Conservation (phyloP, 2,888 invertebrate species). For the Microctonus aethiopoides region DNA sequence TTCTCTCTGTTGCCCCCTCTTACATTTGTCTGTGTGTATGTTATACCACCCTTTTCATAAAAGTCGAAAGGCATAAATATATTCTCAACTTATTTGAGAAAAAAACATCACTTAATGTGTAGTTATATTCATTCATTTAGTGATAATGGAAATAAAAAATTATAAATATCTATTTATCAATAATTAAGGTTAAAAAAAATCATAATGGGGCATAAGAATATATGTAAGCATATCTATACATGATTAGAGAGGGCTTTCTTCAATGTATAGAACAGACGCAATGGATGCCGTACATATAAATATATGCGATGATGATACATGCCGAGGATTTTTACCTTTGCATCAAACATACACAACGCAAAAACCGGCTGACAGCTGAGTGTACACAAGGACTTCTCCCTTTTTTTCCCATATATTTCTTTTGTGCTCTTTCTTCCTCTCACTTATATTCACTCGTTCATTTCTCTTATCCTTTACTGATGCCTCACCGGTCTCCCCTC, state of each 20-base stretch:
- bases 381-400: conserved; percentile 59
- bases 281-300: conserved; percentile 9
- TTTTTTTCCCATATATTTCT: conserved; percentile 34
- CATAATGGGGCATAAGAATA: not conserved
- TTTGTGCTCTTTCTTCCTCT: conserved; percentile 36
- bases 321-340: conserved; percentile 20
- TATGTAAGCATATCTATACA: not conserved
- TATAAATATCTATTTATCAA: too few relatives aligned
- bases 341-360: conserved; percentile 41
- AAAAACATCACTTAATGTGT: too few relatives aligned
- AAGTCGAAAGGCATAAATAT: conserved; percentile 37
- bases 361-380: conserved; percentile 65
- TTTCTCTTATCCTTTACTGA: not conserved
- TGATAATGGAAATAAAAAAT: too few relatives aligned
- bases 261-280: conserved; percentile 18
- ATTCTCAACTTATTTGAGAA: not conserved
- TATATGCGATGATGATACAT: conserved; percentile 29
- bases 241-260: conserved; percentile 18
- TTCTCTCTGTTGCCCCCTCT: conserved; percentile 30
- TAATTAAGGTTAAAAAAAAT: too few relatives aligned
- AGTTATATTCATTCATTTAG: too few relatives aligned
- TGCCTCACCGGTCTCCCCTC: conserved; percentile 30
- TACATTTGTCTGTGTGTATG: conserved; percentile 25
- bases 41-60: not conserved
- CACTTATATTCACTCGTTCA: too few relatives aligned